These are phyloP conservation scores for Aphodius granarius DNA, from an alignment of 2,888 invertebrate species.

Conservation along the genomic window DNA sequence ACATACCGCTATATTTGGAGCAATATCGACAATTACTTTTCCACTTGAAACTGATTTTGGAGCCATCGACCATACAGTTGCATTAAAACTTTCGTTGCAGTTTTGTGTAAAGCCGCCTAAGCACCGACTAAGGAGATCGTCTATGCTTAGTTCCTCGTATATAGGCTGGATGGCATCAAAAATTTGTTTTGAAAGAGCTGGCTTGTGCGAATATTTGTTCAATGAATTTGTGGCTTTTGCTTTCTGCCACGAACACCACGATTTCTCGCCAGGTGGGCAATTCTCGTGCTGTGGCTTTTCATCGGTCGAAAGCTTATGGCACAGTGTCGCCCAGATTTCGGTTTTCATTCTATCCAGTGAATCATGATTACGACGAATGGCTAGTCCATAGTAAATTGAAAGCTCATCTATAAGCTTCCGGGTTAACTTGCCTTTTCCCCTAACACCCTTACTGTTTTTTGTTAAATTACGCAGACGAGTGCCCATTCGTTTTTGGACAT, in stretches of 20 bases:
- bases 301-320: not conserved
- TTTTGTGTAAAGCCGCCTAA: not conserved
- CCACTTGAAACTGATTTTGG: conserved; percentile 7
- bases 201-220: conserved; percentile 8
- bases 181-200: conserved; percentile 11
- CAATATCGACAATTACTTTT: not conserved
- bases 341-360: not conserved
- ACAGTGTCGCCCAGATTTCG: not conserved
- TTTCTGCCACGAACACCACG: conserved; percentile 9
- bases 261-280: not conserved
- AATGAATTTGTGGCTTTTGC: conserved; percentile 8
- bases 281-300: not conserved
- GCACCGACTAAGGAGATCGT: not conserved
- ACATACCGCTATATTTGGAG: not conserved
- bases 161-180: conserved; percentile 24
- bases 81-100: conserved; percentile 5
- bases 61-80: conserved; percentile 8
- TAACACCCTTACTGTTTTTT: conserved; percentile 22
- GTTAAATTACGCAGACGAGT: conserved; percentile 29
- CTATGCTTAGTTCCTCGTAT: conserved; percentile 12
- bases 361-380: not conserved
- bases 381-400: conserved; percentile 9
- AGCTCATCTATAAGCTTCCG: conserved; percentile 27
- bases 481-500: no score
- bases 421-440: conserved; percentile 24